Conservation (phyloP, 2,888 invertebrate species). For the Brachyptera putata region DNA sequence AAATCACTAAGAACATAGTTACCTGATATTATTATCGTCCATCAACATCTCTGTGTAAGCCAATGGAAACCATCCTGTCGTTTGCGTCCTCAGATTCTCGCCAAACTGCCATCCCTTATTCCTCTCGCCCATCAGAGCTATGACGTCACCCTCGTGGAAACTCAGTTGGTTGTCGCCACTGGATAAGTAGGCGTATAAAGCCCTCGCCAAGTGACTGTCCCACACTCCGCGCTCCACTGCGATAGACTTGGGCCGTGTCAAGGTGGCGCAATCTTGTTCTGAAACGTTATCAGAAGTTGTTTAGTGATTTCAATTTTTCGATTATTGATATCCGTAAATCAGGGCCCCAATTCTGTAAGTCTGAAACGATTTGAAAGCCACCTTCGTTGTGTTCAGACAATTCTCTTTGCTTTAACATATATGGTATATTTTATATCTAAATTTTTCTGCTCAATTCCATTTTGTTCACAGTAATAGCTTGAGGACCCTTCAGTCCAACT, state of each 20-base stretch:
- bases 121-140: slow-evolving; percentile 82
- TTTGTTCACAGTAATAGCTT: too few relatives aligned
- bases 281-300: not conserved
- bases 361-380: too few relatives aligned
- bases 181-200: slow-evolving; percentile 85
- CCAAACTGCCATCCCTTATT: slow-evolving; percentile 97
- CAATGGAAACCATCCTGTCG: slow-evolving; percentile 91
- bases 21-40: too few relatives aligned
- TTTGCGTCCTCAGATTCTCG: slow-evolving; percentile 87
- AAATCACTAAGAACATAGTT: too few relatives aligned
- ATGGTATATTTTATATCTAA: too few relatives aligned
- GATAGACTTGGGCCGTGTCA: slow-evolving; percentile 42
- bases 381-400: too few relatives aligned
- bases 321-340: too few relatives aligned
- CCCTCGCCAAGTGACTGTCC: slow-evolving; percentile 74
- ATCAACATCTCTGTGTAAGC: slow-evolving; percentile 85
- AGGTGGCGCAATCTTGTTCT: slow-evolving; percentile 29
- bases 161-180: slow-evolving; percentile 86
- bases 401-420: too few relatives aligned
- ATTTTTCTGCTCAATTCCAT: too few relatives aligned
- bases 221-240: slow-evolving; percentile 48
- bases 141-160: slow-evolving; percentile 85
- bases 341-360: too few relatives aligned
- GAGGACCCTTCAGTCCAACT: too few relatives aligned
- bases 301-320: too few relatives aligned